Conservation (phyloP, 2,797 vertebrate genomes). For the Lates japonicus region DNA sequence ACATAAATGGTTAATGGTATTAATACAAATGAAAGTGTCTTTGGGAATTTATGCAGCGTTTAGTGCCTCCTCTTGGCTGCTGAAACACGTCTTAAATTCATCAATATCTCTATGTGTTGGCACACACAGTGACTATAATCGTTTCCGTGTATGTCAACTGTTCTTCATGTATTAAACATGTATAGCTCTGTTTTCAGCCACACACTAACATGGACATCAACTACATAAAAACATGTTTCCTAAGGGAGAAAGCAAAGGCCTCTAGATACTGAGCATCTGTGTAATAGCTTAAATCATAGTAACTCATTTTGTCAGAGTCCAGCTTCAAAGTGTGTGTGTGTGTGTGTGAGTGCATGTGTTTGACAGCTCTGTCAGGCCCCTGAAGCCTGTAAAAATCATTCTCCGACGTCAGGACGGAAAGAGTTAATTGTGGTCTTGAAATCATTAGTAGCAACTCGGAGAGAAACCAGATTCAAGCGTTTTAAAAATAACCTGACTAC, state of each 20-base stretch:
- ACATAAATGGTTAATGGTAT: background rate
- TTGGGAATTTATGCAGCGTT: slow-evolving; percentile 10
- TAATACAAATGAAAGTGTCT: background rate
- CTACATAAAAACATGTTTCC: slow-evolving; percentile 40
- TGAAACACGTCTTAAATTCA: background rate
- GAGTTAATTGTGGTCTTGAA: slow-evolving; percentile 81
- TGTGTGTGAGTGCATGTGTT: slow-evolving; percentile 36
- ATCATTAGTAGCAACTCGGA: slow-evolving; percentile 71
- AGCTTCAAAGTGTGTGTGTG: slow-evolving; percentile 59
- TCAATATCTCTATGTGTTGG: background rate
- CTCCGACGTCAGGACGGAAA: slow-evolving; percentile 49
- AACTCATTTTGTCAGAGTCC: slow-evolving; percentile 42
- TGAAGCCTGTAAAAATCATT: slow-evolving; percentile 71
- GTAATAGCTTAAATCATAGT: slow-evolving; percentile 55
- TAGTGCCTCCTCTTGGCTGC: background rate
- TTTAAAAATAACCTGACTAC: slow-evolving; percentile 76
- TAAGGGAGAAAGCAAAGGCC: slow-evolving; percentile 27
- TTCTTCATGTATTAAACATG: slow-evolving; percentile 25
- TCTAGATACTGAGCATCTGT: slow-evolving; percentile 67
- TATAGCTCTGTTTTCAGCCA: slow-evolving; percentile 7
- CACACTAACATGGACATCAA: slow-evolving; percentile 7
- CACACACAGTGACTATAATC: background rate
- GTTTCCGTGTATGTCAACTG: slow-evolving; percentile 6
- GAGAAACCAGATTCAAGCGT: slow-evolving; percentile 57
- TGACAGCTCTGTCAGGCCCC: slow-evolving; percentile 51